Evolutionary conservation across 2,113 vertebrate species (phyloP).

Genomic region (Polypterus bichir): DNA sequence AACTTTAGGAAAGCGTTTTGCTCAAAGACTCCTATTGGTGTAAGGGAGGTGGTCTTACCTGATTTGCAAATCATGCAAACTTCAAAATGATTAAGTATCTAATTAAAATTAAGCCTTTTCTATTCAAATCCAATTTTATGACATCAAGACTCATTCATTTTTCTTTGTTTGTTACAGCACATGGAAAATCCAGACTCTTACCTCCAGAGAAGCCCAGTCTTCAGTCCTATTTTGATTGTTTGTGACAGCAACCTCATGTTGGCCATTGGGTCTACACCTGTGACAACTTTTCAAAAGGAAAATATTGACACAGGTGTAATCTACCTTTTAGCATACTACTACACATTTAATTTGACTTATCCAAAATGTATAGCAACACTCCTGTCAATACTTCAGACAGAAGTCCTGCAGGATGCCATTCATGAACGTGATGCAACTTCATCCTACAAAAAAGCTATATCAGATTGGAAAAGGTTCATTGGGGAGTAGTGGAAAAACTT

Average conservation of each 20-base stretch:
- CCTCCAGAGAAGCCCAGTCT: neutral
- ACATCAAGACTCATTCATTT: no score
- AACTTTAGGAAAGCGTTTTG: no score
- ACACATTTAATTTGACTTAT: conserved; percentile 8
- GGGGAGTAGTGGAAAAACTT: neutral
- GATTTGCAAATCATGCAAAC: no score
- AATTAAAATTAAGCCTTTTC: no score
- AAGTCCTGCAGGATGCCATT: conserved; percentile 11
- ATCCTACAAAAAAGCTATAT: conserved; percentile 13
- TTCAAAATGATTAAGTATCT: no score
- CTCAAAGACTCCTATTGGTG: no score
- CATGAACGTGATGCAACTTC: conserved; percentile 13
- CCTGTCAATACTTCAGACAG: conserved; percentile 12
- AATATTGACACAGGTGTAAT: conserved; percentile 1
- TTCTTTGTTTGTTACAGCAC: neutral
- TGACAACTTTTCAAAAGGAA: conserved; percentile 5
- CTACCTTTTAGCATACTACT: conserved; percentile 12
- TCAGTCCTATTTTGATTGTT: conserved; percentile 7
- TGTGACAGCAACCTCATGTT: conserved; percentile 9
- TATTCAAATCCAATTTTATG: no score
- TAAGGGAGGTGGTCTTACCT: no score
- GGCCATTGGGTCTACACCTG: conserved; percentile 7
- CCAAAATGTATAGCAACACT: conserved; percentile 15
- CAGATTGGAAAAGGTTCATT: conserved; percentile 12
- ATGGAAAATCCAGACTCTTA: conserved; percentile 8